Conservation (phyloP, 2,888 invertebrate species). For the Corbicula japonica region DNA sequence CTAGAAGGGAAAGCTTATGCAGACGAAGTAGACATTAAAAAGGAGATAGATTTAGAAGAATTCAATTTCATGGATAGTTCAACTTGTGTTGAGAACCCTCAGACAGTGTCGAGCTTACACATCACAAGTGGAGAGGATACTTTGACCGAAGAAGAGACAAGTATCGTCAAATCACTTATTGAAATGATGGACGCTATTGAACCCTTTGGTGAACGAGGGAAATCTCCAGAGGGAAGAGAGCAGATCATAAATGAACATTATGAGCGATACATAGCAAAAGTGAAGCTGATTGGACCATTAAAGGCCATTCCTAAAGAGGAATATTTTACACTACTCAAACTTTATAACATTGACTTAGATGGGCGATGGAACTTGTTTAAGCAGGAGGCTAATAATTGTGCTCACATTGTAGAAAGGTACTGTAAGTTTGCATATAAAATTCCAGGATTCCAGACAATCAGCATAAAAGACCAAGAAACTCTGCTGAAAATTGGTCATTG, state of each 20-base stretch:
- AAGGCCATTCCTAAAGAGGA: slow-evolving; percentile 64
- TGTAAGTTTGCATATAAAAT: slow-evolving; percentile 60
- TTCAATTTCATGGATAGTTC: background rate
- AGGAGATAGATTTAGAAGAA: slow-evolving; percentile 7
- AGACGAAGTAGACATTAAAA: slow-evolving; percentile 10
- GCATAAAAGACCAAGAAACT: slow-evolving; percentile 52
- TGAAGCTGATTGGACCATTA: slow-evolving; percentile 62
- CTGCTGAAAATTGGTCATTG: slow-evolving; percentile 62
- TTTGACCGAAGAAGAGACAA: slow-evolving; percentile 25
- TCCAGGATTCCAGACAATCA: slow-evolving; percentile 56
- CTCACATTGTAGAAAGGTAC: slow-evolving; percentile 57
- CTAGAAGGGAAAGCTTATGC: slow-evolving; percentile 51
- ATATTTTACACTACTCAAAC: slow-evolving; percentile 59
- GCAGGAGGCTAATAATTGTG: slow-evolving; percentile 55
- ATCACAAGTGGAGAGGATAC: background rate
- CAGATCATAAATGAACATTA: slow-evolving; percentile 60
- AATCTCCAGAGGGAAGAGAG: slow-evolving; percentile 43
- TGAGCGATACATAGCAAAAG: slow-evolving; percentile 56
- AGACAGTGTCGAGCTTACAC: too few species aligned
- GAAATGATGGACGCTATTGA: slow-evolving; percentile 55
- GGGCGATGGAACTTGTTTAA: slow-evolving; percentile 60
- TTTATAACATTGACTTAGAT: slow-evolving; percentile 62
- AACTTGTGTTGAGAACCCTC: too few species aligned
- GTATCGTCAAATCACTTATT: slow-evolving; percentile 29
- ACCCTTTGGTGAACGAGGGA: slow-evolving; percentile 56